Conservation (phyloP, 2,888 invertebrate species). For the Calliscelio sp. region DNA sequence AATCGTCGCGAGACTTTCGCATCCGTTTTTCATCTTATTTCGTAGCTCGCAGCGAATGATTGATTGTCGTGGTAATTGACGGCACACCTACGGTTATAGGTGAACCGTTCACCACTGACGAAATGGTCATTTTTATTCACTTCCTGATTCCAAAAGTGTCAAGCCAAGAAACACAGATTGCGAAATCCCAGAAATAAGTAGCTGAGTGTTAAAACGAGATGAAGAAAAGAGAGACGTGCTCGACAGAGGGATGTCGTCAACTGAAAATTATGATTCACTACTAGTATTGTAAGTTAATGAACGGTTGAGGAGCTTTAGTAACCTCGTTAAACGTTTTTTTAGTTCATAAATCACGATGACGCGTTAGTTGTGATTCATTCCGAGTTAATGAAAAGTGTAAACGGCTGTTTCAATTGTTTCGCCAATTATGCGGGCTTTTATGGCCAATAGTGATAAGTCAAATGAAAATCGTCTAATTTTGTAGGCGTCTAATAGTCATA, state of each 20-base stretch:
- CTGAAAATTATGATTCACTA: conserved; percentile 24
- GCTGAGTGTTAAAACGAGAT: neutral
- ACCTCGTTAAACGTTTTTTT: conserved; percentile 49
- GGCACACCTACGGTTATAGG: conserved; percentile 69
- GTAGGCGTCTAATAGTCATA: conserved; percentile 56
- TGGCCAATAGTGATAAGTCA: neutral
- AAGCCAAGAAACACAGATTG: no score
- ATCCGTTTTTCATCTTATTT: conserved; percentile 71
- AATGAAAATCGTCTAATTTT: conserved; percentile 53
- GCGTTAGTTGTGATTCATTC: conserved; percentile 46
- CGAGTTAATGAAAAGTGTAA: conserved; percentile 40
- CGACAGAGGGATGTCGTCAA: neutral
- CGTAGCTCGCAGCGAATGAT: conserved; percentile 61
- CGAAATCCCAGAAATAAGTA: no score
- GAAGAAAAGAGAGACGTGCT: neutral
- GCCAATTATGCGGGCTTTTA: conserved; percentile 39
- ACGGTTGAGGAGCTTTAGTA: conserved; percentile 18
- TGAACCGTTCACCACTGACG: conserved; percentile 49
- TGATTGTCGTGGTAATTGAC: conserved; percentile 67
- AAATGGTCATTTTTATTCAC: conserved; percentile 36
- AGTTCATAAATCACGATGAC: conserved; percentile 46
- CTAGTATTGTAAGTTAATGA: conserved; percentile 39
- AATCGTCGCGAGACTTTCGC: conserved; percentile 74
- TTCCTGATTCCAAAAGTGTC: no score
- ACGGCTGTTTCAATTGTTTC: conserved; percentile 42